Conservation (phyloP, 1,140 invertebrate genomes). For the Cecropterus lyciades region DNA sequence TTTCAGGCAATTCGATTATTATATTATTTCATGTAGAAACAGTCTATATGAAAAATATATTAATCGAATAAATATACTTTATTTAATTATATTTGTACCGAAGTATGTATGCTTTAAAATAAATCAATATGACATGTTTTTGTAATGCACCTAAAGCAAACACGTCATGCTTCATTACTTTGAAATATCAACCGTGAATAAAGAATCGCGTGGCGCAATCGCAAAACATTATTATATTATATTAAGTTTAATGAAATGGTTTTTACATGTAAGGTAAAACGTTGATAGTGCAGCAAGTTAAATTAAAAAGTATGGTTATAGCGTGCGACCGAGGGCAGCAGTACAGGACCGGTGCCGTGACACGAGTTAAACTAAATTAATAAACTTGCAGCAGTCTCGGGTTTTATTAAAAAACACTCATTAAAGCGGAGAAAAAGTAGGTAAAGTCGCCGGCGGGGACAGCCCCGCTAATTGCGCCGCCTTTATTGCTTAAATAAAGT, state of each 20-base stretch:
- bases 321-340: slow-evolving; percentile 47
- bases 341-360: slow-evolving; percentile 62
- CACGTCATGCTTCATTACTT: slow-evolving; percentile 2
- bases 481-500: slow-evolving; percentile 85
- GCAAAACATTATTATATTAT: slow-evolving; percentile 20
- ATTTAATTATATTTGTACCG: no score
- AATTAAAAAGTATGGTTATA: slow-evolving; percentile 61
- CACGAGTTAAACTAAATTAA: slow-evolving; percentile 83
- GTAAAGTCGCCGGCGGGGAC: slow-evolving; percentile 83
- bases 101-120: no score
- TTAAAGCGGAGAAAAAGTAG: slow-evolving; percentile 83
- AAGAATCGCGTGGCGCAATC: slow-evolving; percentile 13
- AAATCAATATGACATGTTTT: background rate
- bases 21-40: no score
- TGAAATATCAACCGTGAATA: slow-evolving; percentile 9
- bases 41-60: no score
- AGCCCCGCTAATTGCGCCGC: slow-evolving; percentile 82
- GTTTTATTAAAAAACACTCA: slow-evolving; percentile 84
- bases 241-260: slow-evolving; percentile 44
- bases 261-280: slow-evolving; percentile 44
- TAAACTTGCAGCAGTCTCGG: slow-evolving; percentile 80
- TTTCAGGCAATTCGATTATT: no score
- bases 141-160: background rate
- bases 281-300: slow-evolving; percentile 45
- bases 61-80: no score